Base-by-base conservation (phyloP, 2,888 invertebrate species). In the Pimpla rufipes region DNA sequence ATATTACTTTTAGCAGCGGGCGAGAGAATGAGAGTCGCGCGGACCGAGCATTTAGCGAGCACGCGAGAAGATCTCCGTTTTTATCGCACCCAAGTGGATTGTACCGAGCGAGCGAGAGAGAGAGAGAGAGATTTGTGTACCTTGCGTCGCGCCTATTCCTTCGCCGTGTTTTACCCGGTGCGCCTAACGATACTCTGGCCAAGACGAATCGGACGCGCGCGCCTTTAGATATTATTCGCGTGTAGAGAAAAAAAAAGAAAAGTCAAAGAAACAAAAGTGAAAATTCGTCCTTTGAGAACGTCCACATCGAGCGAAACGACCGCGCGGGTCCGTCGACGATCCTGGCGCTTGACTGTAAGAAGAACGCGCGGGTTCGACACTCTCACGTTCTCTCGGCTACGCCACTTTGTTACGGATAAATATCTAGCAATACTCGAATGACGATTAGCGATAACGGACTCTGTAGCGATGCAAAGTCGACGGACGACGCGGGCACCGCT, bases 1-100 rank as follows among this genome's bases (percentile, higher is more conserved):
- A 91, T 90, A 90, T 90, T 89, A 89, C 81, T 87, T 88, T 89
- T 87, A 89, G 86, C 85, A 55, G 73, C 42, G 70, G 73, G 78
- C 75, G 78, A 66, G 29, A 74, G 57, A 29, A 59, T 66, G 45
- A 57, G 82, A 78, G 35, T 73, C 11, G 67, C 45, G n/a, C n/a
- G n/a, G 21, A n/a, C 23, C 52, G 47, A 70, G 62, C 50, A 52
- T 75, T 50, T 66, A 40, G 52, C 42, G 29, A 73, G 37, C 16
- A 71, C 73, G 59, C 50, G 78, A 84, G 82, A 70, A 76, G 78
- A 80, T 79, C 66, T 77, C 59, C 83, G 82, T 79, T 70, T 70
- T 78, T 76, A 62, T 70, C 79, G 84, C 83, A 80, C 79, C 83
- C 5, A 59, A 71, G 55, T 57, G 50, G 16, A 74, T 82, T 66